These are phyloP conservation scores for Melinopterus prodromus DNA, from an alignment of 2,888 invertebrate species.

Conservation along the genomic window DNA sequence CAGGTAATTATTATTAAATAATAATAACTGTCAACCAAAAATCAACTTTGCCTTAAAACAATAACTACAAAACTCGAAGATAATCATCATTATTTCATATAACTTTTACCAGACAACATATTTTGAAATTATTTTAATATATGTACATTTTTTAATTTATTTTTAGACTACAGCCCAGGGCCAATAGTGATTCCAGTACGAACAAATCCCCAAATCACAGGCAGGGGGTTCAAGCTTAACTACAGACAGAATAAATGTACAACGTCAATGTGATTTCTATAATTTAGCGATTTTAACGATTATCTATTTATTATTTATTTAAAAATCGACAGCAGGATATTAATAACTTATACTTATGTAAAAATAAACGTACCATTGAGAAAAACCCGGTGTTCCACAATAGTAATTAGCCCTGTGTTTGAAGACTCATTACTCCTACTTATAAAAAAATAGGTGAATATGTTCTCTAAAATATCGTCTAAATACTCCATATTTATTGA, in stretches of 20 bases:
- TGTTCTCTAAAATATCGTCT: no score
- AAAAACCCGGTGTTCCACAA: no score
- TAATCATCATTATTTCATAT: no score
- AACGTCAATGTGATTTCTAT: constrained; percentile 9
- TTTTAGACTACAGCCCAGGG: constrained; percentile 71
- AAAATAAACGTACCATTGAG: not conserved
- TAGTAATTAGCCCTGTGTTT: no score
- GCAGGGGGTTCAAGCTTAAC: constrained; percentile 73
- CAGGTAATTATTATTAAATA: constrained; percentile 60
- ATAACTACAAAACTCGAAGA: no score
- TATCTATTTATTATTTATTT: constrained; percentile 6
- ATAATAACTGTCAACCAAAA: not conserved
- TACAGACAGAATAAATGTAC: constrained; percentile 75
- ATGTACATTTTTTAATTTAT: constrained; percentile 30
- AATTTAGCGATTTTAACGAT: not conserved
- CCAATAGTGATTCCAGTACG: constrained; percentile 76
- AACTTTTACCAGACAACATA: no score
- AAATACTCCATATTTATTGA: no score
- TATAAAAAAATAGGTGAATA: no score
- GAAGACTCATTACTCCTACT: no score
- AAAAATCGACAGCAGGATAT: not conserved
- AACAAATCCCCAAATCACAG: constrained; percentile 70
- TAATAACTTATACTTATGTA: not conserved
- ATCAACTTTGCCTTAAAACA: not conserved
- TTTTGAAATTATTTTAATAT: no score